Conservation (phyloP, 2,888 invertebrate genomes). For the Conistra vaccinii region DNA sequence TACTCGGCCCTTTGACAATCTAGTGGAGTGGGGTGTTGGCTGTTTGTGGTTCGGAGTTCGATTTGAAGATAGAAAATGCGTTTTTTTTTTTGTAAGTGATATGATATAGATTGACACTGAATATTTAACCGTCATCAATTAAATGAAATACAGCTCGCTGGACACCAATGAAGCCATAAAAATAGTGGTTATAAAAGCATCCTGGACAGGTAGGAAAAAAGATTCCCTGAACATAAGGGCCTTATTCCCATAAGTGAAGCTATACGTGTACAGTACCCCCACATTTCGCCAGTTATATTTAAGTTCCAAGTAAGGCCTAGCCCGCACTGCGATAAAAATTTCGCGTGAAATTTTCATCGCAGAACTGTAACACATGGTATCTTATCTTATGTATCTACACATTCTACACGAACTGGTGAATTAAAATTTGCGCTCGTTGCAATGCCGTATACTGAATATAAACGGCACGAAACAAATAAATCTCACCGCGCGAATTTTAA, state of each 20-base stretch:
- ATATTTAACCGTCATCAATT: not conserved
- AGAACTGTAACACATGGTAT: too few relatives aligned
- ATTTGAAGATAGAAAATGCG: conserved; percentile 5
- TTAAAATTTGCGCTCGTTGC: too few relatives aligned
- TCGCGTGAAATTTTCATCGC: too few relatives aligned
- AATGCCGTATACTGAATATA: too few relatives aligned
- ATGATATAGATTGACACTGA: not conserved
- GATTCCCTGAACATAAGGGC: not conserved
- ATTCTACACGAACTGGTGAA: too few relatives aligned
- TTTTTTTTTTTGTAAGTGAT: not conserved
- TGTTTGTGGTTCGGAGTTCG: conserved; percentile 19
- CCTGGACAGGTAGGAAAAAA: not conserved
- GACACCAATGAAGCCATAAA: not conserved
- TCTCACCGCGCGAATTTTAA: too few relatives aligned
- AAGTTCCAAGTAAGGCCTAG: not conserved
- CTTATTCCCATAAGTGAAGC: not conserved
- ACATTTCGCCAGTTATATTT: not conserved
- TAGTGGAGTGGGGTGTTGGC: conserved; percentile 26
- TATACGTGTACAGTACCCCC: too few relatives aligned
- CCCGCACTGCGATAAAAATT: too few relatives aligned
- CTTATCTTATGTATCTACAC: too few relatives aligned
- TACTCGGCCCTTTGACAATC: conserved; percentile 43
- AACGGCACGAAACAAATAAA: too few relatives aligned
- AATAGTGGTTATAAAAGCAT: not conserved
- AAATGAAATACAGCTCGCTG: not conserved